Evolutionary conservation across 2,888 invertebrate species (phyloP).

Genomic region (Nomada goodeniana): DNA sequence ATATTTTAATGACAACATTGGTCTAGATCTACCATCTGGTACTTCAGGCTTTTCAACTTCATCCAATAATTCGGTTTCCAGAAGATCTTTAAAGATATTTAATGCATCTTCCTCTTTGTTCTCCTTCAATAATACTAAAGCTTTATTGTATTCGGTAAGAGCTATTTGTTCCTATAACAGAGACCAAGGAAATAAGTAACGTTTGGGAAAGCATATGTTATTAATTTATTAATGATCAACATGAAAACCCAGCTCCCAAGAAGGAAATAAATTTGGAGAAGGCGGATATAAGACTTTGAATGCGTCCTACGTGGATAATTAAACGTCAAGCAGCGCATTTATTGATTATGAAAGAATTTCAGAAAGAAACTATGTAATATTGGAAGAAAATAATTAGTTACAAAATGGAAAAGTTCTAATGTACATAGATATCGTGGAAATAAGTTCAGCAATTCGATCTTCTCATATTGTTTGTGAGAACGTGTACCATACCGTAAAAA

Average conservation of each 20-base stretch:
- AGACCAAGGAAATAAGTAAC: background rate
- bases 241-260: no score
- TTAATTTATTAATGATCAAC: background rate
- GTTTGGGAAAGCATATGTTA: slow-evolving; percentile 18
- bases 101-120: slow-evolving; percentile 89
- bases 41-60: slow-evolving; percentile 86
- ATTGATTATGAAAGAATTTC: background rate
- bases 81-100: slow-evolving; percentile 88
- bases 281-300: background rate
- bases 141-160: slow-evolving; percentile 91
- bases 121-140: slow-evolving; percentile 89
- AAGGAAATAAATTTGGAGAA: no score
- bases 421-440: background rate
- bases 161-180: slow-evolving; percentile 91
- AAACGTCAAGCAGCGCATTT: background rate
- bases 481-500: background rate
- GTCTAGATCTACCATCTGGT: slow-evolving; percentile 86
- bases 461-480: background rate
- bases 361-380: background rate
- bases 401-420: background rate
- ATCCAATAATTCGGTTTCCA: slow-evolving; percentile 87
- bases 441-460: background rate
- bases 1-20: slow-evolving; percentile 91
- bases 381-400: background rate
- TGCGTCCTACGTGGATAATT: background rate